Conservation (phyloP, 2,113 vertebrate genomes). For the Axis porcinus region DNA sequence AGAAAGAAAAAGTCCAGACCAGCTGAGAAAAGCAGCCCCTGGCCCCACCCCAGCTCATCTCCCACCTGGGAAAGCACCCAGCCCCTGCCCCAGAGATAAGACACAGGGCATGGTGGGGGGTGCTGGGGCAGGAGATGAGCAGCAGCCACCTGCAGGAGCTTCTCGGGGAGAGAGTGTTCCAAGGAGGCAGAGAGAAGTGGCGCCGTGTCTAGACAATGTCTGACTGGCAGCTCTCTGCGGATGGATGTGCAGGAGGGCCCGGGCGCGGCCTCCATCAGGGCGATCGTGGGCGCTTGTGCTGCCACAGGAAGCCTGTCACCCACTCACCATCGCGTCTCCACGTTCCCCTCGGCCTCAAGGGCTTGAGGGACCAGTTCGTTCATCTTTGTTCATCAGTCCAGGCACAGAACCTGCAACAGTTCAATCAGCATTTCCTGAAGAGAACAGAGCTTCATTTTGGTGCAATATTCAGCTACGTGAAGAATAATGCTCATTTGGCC, state of each 20-base stretch:
- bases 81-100: not conserved
- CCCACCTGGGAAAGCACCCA: not conserved
- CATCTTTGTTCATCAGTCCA: not conserved
- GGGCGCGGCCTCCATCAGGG: not conserved
- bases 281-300: not conserved
- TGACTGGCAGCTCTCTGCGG: accelerated
- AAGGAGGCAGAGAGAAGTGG: not conserved
- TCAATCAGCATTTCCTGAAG: not conserved
- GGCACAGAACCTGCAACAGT: not conserved
- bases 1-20: not conserved
- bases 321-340: accelerated
- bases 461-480: not conserved
- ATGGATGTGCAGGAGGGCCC: not conserved
- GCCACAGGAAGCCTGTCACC: not conserved
- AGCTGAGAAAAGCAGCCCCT: not conserved
- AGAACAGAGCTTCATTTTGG: not conserved
- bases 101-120: not conserved
- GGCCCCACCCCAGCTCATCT: not conserved
- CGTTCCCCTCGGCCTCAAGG: not conserved
- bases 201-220: not conserved
- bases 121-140: not conserved
- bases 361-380: not conserved
- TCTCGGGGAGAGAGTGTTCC: accelerated
- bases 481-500: not conserved
- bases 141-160: not conserved